Evolutionary conservation across 1,140 invertebrate genomes (phyloP).

Genomic region (Sweltsa coloradensis): DNA sequence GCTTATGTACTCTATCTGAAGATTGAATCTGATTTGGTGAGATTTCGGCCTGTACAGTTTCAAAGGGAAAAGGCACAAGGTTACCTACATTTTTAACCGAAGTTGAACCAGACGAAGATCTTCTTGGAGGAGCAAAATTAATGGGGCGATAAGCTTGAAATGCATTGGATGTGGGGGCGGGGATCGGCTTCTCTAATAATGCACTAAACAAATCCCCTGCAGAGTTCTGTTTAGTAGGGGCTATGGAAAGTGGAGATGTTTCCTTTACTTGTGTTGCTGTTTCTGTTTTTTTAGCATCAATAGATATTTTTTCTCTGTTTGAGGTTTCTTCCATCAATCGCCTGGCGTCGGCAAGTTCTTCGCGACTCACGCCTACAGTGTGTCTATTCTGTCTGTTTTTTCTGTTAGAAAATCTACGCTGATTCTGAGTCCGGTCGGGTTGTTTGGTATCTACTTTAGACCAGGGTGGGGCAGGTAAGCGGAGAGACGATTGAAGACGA

Average conservation of each 20-base stretch:
- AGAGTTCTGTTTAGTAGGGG: background rate
- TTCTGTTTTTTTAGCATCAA: constrained; percentile 16
- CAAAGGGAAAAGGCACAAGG: background rate
- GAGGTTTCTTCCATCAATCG: constrained; percentile 47
- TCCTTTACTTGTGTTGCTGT: constrained; percentile 22
- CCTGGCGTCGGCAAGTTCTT: constrained; percentile 62
- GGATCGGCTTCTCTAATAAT: too few species aligned
- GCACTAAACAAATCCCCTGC: background rate
- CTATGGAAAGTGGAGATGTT: background rate
- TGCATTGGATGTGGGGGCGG: background rate
- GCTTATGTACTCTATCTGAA: too few species aligned
- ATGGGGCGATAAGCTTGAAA: constrained; percentile 5
- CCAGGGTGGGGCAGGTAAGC: constrained; percentile 23
- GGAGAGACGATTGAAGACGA: constrained; percentile 56
- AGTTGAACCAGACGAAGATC: background rate
- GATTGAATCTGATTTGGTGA: too few species aligned
- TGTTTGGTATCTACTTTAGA: constrained; percentile 16
- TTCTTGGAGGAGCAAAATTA: constrained; percentile 7
- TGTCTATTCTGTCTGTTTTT: constrained; percentile 45
- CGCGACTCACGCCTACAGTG: constrained; percentile 66
- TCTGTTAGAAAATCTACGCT: constrained; percentile 29
- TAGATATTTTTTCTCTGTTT: background rate
- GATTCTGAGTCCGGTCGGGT: constrained; percentile 17
- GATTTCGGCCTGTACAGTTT: too few species aligned
- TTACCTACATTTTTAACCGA: constrained; percentile 26